Base-by-base conservation (phyloP, 2,113 vertebrate species). In the Peromyscus polionotus region DNA sequence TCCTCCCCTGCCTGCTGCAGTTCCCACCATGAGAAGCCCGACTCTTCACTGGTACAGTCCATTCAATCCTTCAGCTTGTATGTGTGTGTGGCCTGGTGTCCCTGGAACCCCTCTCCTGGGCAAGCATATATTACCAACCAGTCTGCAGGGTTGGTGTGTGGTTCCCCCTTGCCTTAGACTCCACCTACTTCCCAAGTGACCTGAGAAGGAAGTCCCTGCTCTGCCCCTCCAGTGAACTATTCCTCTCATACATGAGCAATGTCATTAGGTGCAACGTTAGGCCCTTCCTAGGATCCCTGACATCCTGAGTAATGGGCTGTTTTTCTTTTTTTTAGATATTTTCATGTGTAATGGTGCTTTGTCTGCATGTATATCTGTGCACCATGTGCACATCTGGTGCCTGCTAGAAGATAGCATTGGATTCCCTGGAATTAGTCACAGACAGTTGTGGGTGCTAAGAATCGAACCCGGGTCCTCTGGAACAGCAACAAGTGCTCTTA, bases 1-100 rank as follows among this genome's bases (percentile, higher is more conserved):
- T 36, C 36, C 59, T 57, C 33, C 10, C 51, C 26, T 7, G 22
- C 22, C 22, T 59, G 79, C 54, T 24, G 51, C 2, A 22, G 20
- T 22, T n/a, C 36, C n/a, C 36, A n/a, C 54, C 54, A 36, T 24
- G 33, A 57, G 20, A 81, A 83, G 12, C 54, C 36, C 5, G 6
- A 83, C 54, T 61, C 54, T 39, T 39, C 13, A 22, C 8, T 4
- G 3, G 4, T 4, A 31, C 11, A 12, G 0, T 5, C 31, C 13
- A 1, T 20, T 51, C 20, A 0, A 31, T 12, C 6, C 1, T 20
- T 45, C 54, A 0, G 0, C 28, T 3, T 75, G 36, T 3, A 7
- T 2, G 48, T 1, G 1, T 24, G 2, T 1, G 2, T 1, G 0
- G 2, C 0, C 3, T 51, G 70, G 70, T 7, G 10, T 26, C 63